phyloP scores from a whole-genome alignment of 2,113 vertebrate genomes.

The Nothobranchius furzeri region DNA sequence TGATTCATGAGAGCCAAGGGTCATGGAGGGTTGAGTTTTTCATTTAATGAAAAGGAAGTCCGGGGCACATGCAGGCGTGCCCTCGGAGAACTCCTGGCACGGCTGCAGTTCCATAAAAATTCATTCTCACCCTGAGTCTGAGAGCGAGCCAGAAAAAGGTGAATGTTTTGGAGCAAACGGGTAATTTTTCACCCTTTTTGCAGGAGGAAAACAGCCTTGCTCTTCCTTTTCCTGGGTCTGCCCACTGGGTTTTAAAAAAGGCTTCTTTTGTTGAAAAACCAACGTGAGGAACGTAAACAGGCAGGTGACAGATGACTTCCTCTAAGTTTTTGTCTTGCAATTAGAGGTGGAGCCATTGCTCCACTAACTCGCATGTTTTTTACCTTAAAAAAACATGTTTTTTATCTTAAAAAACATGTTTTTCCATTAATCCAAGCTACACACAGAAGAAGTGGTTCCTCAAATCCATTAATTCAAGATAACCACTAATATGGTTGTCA shows the following conservation, averaged over 20 bases:
- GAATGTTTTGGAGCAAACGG: constrained; percentile 2
- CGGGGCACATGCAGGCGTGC: constrained; percentile 1
- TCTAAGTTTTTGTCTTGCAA: constrained; percentile 43
- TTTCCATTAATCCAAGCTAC: neutral
- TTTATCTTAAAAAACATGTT: constrained; percentile 8
- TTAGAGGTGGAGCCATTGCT: constrained; percentile 53
- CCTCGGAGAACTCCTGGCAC: constrained; percentile 17
- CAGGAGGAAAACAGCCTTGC: constrained; percentile 12
- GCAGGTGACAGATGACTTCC: constrained; percentile 55
- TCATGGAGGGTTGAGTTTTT: constrained; percentile 39
- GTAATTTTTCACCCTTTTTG: constrained; percentile 27
- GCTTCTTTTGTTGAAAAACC: constrained; percentile 28
- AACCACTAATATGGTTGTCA: neutral
- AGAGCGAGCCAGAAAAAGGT: constrained; percentile 15
- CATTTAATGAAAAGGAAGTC: constrained; percentile 33
- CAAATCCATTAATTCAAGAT: neutral
- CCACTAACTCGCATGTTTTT: neutral
- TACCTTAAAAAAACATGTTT: constrained; percentile 1
- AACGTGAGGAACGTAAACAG: constrained; percentile 40
- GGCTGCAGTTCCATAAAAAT: constrained; percentile 22
- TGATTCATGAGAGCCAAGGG: constrained; percentile 21
- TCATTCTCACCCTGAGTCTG: constrained; percentile 8
- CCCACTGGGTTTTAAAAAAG: constrained; percentile 23
- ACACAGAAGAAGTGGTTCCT: constrained; percentile 1
- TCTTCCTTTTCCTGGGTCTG: constrained; percentile 13